Evolutionary conservation across 2,888 invertebrate species (phyloP), one percentile per base, ranked within the genome.

Genomic region (Perizoma flavofasciatum): DNA sequence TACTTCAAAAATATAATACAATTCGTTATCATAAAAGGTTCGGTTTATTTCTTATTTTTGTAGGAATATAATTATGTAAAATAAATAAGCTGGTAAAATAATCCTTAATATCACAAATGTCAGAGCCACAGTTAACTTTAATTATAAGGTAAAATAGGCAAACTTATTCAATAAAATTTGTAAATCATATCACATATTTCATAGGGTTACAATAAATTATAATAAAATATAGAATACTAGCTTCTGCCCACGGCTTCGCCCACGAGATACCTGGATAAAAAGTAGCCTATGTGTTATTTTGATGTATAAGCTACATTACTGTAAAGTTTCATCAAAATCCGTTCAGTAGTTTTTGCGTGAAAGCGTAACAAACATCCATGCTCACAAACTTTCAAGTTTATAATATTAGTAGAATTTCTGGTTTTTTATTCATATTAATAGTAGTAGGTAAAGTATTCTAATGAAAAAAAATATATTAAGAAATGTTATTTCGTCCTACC

Each of bases 101-200:
- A 47, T 37, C 37, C 8, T 37, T 48, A 51, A 51, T 52, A 57
- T 52, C 57, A 57, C 51, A 57, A 57, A 57, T 22, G 8, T 43
- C 40, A 51, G 9, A 40, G 8, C 5, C 35, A 37, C 8, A n/a
- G 4, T 40, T 9, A 1, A 40, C 5, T 5, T 41, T 10, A 10
- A 10, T 41, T 0, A 41, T 41, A 6, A 49, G 32, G 8, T n/a
- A 33, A 33, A 58, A 39, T 22, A 10, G 33, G 39, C 43, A 53
- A 58, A 58, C 47, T 44, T 51, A 48, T 35, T 49, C n/a, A 6
- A 11, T 11, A 52, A 39, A 45, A 35, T 34, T 48, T 11, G 43
- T n/a, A 44, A 60, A 55, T 45, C 6, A 55, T 55, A 60, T 55
- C 60, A 60, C 55, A 47, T n/a, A 39, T 54, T 39, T 44, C 35